Base-by-base conservation (phyloP, 2,888 invertebrate species). In the Mesorhabditis spiculigera region DNA sequence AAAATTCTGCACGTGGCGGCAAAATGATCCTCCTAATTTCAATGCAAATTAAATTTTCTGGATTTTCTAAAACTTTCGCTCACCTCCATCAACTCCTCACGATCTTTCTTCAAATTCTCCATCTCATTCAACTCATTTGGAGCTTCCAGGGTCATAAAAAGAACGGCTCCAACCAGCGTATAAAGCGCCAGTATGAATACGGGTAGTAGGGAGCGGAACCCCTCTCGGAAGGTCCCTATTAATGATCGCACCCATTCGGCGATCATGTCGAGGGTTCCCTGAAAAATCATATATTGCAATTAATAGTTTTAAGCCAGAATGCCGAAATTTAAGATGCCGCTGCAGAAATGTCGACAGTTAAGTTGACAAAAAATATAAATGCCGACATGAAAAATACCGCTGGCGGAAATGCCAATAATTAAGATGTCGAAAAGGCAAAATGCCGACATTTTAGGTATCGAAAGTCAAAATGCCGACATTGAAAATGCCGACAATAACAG, bases 111-210 rank as follows among this genome's bases (percentile, higher is more conserved):
- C 66, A 82, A 71, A 63, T 76, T 72, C 43, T 78, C 73, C 66
- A 83, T 69, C 66, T 80, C 73, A 63, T 75, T 75, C 65, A 72
- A 63, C 72, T 84, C 84, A 66, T 82, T 74, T 4, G 79, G 82
- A 8, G 76, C 82, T 68, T 84, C 84, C 50, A 84, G 74, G 63
- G 76, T 72, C 71, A 77, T 71, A 72, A 84, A 79, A 10, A 78
- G 66, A 67, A 78, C 63, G 61, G 79, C 81, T 68, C 84, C 84
- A 63, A 84, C 66, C 16, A 84, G 43, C 10, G 82, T 82, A 72
- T 79, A 81, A 13, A 78, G 13, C 8, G 76, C 73, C n/a, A 82
- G 73, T 43, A 80, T 73, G 42, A 79, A 63, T 28, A 80, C 65
- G 41, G 80, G 80, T 42, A 79, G 71, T n/a, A 78, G 58, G 8